Evolutionary conservation across 1,140 invertebrate species (phyloP).

Genomic region (Cydia amplana): DNA sequence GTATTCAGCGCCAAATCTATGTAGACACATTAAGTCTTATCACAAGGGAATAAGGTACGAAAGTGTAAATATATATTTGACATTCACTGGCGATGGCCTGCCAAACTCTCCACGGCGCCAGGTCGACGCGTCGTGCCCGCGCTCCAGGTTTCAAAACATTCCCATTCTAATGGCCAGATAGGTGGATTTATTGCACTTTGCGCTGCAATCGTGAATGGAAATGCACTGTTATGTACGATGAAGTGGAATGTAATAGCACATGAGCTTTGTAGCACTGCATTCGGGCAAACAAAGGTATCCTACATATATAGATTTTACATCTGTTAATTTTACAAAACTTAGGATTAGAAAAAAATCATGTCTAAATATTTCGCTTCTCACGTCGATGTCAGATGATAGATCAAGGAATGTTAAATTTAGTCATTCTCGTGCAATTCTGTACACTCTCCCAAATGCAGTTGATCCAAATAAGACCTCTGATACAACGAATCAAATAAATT

Average conservation of each 20-base stretch:
- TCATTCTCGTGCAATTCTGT: neutral
- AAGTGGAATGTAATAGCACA: neutral
- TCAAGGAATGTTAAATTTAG: neutral
- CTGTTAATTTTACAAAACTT: too few species aligned
- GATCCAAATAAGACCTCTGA: constrained; percentile 14
- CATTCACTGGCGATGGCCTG: neutral
- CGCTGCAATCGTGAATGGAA: constrained; percentile 9
- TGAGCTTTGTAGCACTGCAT: neutral
- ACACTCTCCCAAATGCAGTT: neutral
- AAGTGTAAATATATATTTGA: neutral
- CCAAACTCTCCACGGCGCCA: constrained; percentile 4
- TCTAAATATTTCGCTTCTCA: too few species aligned
- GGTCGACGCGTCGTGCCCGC: neutral
- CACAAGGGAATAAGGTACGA: neutral
- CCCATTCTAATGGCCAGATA: constrained; percentile 15
- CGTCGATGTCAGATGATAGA: neutral
- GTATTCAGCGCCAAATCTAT: neutral
- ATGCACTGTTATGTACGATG: constrained; percentile 2
- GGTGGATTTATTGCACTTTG: constrained; percentile 11
- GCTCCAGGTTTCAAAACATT: constrained; percentile 32
- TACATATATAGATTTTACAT: too few species aligned
- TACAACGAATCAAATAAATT: constrained; percentile 23
- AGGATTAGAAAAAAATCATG: too few species aligned
- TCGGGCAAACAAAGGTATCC: neutral
- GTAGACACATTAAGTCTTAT: neutral